Evolutionary conservation across 2,797 vertebrate genomes (phyloP).

Genomic region (Thunnus albacares): DNA sequence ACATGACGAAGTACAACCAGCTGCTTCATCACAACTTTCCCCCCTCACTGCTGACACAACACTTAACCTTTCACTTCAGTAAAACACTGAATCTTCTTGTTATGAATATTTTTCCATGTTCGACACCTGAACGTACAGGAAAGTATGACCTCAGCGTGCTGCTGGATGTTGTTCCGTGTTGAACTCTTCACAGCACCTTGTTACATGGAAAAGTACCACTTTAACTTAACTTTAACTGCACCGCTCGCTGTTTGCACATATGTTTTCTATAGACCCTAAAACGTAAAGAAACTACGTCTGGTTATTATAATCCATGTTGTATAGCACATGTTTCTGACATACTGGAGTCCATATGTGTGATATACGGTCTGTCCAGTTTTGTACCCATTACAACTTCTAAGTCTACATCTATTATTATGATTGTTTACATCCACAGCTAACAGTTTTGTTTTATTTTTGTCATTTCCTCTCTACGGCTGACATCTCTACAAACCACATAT

Average conservation of each 20-base stretch:
- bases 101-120: too few species aligned
- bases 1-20: background rate
- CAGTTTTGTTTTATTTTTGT: too few species aligned
- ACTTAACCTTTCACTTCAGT: constrained; percentile 9
- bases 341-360: constrained; percentile 2
- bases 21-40: background rate
- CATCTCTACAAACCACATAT: background rate
- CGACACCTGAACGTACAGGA: background rate
- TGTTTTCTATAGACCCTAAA: background rate
- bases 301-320: background rate
- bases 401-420: too few species aligned
- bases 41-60: background rate
- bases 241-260: background rate
- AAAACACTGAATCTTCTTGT: background rate
- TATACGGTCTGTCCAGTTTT: background rate
- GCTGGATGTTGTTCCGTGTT: constrained; percentile 6
- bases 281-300: background rate
- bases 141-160: constrained; percentile 14
- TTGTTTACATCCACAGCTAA: too few species aligned
- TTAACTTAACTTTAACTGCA: background rate
- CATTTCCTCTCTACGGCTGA: too few species aligned
- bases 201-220: background rate
- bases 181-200: background rate
- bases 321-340: background rate
- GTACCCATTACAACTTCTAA: too few species aligned